Conservation (phyloP, 2,797 vertebrate genomes). For the Pantherophis alleghaniensis region DNA sequence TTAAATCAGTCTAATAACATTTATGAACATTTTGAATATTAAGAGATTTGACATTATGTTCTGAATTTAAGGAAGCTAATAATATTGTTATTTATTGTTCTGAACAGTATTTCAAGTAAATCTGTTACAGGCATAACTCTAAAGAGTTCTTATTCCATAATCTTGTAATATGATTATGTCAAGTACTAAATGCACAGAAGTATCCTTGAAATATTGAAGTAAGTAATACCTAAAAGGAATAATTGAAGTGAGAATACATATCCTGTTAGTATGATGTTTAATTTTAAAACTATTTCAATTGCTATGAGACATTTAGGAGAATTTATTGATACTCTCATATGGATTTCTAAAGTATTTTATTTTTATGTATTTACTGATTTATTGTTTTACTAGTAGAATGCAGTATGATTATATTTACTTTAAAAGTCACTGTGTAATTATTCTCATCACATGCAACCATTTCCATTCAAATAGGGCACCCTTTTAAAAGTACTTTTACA, state of each 20-base stretch:
- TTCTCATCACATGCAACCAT: not conserved
- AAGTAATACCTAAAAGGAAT: not conserved
- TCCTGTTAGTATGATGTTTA: not conserved
- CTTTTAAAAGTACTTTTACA: not conserved
- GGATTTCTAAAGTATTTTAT: not conserved
- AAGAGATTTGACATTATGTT: not conserved
- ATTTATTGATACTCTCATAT: not conserved
- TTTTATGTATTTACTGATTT: not conserved
- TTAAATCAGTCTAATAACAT: not conserved
- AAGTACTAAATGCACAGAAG: not conserved
- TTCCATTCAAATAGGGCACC: not conserved
- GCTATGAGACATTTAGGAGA: not conserved
- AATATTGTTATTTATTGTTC: not conserved
- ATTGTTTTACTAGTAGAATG: not conserved
- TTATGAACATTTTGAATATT: constrained; percentile 2
- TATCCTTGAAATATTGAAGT: not conserved
- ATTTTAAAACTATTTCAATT: not conserved
- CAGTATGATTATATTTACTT: not conserved
- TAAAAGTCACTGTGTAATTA: not conserved
- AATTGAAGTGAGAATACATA: not conserved
- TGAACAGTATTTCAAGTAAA: not conserved
- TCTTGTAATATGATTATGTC: not conserved
- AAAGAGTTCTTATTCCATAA: not conserved
- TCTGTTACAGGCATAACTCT: not conserved
- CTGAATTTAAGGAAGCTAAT: not conserved